phyloP scores from a whole-genome alignment of 2,113 vertebrate genomes.

The Grammomys dolichurus region DNA sequence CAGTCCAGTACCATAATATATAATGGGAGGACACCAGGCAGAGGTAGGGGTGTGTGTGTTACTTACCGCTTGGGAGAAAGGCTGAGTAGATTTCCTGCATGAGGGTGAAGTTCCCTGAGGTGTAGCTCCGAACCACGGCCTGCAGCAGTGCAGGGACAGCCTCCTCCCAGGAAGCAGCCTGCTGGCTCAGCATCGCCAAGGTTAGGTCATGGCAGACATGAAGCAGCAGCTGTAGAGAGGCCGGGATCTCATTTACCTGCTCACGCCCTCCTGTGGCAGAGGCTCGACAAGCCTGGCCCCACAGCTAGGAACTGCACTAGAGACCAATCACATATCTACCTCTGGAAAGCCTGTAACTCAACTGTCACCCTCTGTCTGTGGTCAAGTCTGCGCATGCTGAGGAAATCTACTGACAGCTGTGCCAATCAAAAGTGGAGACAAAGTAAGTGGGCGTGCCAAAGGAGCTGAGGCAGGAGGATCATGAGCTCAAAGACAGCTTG shows the following conservation, averaged over 20 bases:
- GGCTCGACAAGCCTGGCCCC: neutral
- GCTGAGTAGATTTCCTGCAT: conserved; percentile 89
- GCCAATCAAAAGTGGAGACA: neutral
- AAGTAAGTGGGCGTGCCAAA: neutral
- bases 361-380: neutral
- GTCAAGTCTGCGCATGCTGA: neutral
- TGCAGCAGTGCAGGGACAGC: conserved; percentile 87
- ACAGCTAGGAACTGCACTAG: neutral
- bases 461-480: neutral
- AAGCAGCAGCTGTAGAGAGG: conserved; percentile 89
- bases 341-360: neutral
- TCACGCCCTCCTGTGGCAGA: neutral
- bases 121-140: conserved; percentile 86
- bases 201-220: conserved; percentile 93
- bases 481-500: neutral
- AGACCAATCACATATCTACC: neutral
- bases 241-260: neutral
- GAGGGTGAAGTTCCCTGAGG: conserved; percentile 88
- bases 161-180: conserved; percentile 82
- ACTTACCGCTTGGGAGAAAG: conserved; percentile 91
- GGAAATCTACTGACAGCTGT: neutral
- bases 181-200: conserved; percentile 87
- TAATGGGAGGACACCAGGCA: neutral
- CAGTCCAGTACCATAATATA: neutral
- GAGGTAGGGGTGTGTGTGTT: neutral